Conservation (phyloP, 2,113 vertebrate species). For the Arvicanthis niloticus region DNA sequence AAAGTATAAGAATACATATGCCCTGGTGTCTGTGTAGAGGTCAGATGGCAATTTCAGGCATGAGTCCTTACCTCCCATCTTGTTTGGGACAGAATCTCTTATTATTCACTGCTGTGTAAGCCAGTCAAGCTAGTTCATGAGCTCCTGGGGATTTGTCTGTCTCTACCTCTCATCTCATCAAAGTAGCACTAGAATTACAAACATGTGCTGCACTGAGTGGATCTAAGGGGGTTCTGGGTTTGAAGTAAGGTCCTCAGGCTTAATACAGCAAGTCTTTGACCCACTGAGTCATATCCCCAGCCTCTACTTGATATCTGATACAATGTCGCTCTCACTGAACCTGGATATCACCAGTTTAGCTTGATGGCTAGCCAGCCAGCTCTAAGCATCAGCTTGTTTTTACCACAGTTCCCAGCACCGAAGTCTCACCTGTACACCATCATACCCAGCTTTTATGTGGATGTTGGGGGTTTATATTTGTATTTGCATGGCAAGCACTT, state of each 20-base stretch:
- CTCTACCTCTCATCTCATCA: too few species aligned
- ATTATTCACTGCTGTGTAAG: neutral
- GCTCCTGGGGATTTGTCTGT: neutral
- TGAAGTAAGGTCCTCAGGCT: neutral
- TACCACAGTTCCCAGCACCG: neutral
- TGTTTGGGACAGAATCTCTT: neutral
- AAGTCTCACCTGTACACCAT: too few species aligned
- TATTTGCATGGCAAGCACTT: too few species aligned
- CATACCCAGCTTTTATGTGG: neutral
- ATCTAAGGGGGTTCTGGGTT: neutral
- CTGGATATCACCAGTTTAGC: neutral
- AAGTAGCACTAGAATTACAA: neutral
- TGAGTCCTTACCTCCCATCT: neutral
- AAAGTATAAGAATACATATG: too few species aligned
- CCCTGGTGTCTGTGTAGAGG: neutral
- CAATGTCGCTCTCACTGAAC: neutral
- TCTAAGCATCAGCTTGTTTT: neutral
- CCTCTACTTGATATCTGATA: neutral
- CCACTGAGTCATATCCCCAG: neutral
- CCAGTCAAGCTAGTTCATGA: neutral
- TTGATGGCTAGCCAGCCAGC: neutral
- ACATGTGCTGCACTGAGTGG: too few species aligned
- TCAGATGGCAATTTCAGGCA: neutral
- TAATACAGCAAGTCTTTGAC: neutral
- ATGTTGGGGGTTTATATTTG: neutral